Percentiles rank a stretch among this genome's conserved stretches.
Conservation (phyloP, 2,888 invertebrate genomes). For the Drosophila antonietae region DNA sequence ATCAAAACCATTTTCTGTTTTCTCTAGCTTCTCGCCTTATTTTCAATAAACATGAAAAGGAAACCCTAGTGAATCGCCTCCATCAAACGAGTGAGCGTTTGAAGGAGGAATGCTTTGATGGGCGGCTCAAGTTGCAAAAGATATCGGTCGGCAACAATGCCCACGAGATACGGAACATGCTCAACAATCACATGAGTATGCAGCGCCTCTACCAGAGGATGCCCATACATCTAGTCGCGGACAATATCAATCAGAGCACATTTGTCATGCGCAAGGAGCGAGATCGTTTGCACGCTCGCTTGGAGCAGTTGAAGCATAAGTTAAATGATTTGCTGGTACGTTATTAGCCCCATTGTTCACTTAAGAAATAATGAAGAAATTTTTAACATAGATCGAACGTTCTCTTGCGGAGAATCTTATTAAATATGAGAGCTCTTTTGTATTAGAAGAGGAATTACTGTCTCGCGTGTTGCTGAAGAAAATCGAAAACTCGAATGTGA, state of each 20-base stretch:
- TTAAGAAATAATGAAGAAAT: neutral
- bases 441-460: constrained; percentile 75
- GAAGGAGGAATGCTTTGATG: neutral
- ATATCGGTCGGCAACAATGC: constrained; percentile 72
- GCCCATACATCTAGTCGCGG: constrained; percentile 79
- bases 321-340: constrained; percentile 75
- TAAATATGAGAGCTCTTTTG: constrained; percentile 77
- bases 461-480: constrained; percentile 67
- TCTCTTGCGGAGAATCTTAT: constrained; percentile 77
- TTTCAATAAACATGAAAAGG: neutral
- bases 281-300: constrained; percentile 75
- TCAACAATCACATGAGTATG: constrained; percentile 81
- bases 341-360: neutral
- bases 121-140: constrained; percentile 71
- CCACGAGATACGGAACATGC: constrained; percentile 75
- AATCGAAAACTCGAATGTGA: constrained; percentile 82
- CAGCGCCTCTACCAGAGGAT: constrained; percentile 81
- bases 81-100: neutral
- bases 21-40: neutral
- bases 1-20: neutral
- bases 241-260: constrained; percentile 82
- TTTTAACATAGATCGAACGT: constrained; percentile 63
- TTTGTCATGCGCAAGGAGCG: constrained; percentile 83
- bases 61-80: neutral
- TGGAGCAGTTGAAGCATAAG: constrained; percentile 63